Percentiles rank a stretch among this genome's conserved stretches.
Evolutionary conservation across 2,113 vertebrate species (phyloP).

Genomic region (Passerina amoena): DNA sequence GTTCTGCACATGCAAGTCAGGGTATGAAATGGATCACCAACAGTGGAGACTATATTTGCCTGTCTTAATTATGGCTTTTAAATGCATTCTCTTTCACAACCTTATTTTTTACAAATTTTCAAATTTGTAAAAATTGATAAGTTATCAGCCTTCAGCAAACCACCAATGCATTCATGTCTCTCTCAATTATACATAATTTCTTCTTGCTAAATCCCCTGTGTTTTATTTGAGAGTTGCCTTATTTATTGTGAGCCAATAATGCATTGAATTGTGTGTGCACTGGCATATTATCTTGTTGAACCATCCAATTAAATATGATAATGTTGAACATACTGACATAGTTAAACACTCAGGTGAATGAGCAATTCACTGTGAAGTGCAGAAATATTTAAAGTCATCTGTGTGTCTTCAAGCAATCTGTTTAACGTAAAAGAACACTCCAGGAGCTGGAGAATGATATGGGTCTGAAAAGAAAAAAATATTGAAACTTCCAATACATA

Average conservation of each 20-base stretch:
- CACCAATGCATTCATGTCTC: not conserved
- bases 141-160: slow-evolving; percentile 48
- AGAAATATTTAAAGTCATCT: slow-evolving; percentile 77
- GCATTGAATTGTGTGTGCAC: slow-evolving; percentile 66
- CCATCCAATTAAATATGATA: slow-evolving; percentile 84
- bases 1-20: not conserved
- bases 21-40: not conserved
- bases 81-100: not conserved
- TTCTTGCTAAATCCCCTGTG: slow-evolving; percentile 27
- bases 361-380: slow-evolving; percentile 81
- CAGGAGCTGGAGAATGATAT: slow-evolving; percentile 22
- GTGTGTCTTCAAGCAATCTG: slow-evolving; percentile 70
- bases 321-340: slow-evolving; percentile 77
- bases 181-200: slow-evolving; percentile 41
- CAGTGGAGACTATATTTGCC: not conserved
- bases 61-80: not conserved
- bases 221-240: slow-evolving; percentile 67
- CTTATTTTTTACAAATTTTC: not conserved
- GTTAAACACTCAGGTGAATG: slow-evolving; percentile 83
- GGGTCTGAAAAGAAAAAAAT: not conserved
- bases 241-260: slow-evolving; percentile 74
- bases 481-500: not conserved
- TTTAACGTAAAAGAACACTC: slow-evolving; percentile 69
- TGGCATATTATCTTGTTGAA: slow-evolving; percentile 81
- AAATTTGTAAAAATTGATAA: slow-evolving; percentile 32